phyloP scores from a whole-genome alignment of 1,140 invertebrate genomes.

The Centruroides vittatus region DNA sequence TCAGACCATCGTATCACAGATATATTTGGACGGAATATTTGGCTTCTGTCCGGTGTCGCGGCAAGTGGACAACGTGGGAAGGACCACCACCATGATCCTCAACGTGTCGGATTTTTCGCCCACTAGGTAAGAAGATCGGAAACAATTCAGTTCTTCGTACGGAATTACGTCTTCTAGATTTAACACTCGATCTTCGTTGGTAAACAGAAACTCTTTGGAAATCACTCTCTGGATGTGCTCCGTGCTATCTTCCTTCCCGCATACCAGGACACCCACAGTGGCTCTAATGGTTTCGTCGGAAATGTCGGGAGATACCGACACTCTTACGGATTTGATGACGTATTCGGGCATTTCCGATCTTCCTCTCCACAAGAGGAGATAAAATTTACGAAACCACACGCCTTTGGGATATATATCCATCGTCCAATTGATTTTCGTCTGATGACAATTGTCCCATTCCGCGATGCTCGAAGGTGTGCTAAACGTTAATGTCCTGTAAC shows the following conservation, averaged over 20 bases:
- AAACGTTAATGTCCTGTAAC: constrained; percentile 67
- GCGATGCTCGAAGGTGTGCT: constrained; percentile 38
- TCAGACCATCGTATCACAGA: too few species aligned
- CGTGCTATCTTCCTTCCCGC: constrained; percentile 58
- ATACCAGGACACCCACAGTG: constrained; percentile 56
- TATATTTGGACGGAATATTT: not conserved
- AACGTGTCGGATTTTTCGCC: constrained; percentile 36
- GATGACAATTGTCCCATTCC: constrained; percentile 28
- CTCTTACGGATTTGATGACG: constrained; percentile 43
- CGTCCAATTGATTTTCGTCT: constrained; percentile 52
- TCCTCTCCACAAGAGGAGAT: constrained; percentile 61
- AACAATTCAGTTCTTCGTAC: constrained; percentile 48
- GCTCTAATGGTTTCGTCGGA: constrained; percentile 41
- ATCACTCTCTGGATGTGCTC: constrained; percentile 54
- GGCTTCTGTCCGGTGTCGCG: not conserved
- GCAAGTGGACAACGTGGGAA: not conserved
- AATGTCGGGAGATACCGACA: constrained; percentile 29
- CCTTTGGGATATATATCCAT: constrained; percentile 78
- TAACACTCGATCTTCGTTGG: constrained; percentile 43
- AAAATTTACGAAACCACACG: constrained; percentile 67
- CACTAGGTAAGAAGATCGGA: constrained; percentile 33
- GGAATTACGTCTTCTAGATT: constrained; percentile 65
- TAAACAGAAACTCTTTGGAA: constrained; percentile 41
- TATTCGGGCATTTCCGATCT: constrained; percentile 66
- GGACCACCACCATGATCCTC: constrained; percentile 37